These are phyloP conservation scores for Rhynchonycteris naso DNA, from an alignment of 2,797 vertebrate species.

Conservation along the genomic window DNA sequence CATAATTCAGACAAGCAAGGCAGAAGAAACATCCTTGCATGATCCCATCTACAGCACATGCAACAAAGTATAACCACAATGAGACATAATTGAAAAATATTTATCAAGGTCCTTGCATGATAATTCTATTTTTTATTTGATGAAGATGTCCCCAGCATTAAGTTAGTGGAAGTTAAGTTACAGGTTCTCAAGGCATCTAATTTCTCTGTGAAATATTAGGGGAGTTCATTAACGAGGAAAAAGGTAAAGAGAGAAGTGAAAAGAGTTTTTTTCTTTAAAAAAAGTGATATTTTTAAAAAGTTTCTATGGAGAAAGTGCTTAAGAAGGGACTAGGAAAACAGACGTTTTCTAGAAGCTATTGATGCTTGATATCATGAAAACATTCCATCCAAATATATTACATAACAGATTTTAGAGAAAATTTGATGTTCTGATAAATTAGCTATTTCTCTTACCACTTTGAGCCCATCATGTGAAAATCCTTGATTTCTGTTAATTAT, in stretches of 20 bases:
- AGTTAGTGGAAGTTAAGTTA: background rate
- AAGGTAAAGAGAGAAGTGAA: background rate
- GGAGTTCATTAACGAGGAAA: background rate
- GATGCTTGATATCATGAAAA: background rate
- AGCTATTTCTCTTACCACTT: constrained; percentile 7
- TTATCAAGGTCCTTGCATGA: background rate
- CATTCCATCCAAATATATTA: background rate
- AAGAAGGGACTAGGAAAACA: background rate
- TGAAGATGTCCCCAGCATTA: background rate
- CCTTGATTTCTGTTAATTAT: constrained; percentile 71
- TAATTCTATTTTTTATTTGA: background rate
- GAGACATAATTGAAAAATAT: background rate
- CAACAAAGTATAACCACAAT: background rate
- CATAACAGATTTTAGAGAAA: background rate
- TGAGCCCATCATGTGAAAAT: constrained; percentile 45
- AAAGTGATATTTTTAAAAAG: background rate
- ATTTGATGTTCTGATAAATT: constrained; percentile 45
- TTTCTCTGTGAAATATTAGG: background rate
- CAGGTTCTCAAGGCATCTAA: background rate
- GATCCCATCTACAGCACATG: background rate
- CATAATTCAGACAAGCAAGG: background rate
- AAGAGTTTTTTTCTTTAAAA: background rate
- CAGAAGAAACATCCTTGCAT: background rate
- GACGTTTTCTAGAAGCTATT: background rate
- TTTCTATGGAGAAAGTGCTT: background rate